Conservation (phyloP, 2,888 invertebrate species). For the Cylindroiulus punctatus region DNA sequence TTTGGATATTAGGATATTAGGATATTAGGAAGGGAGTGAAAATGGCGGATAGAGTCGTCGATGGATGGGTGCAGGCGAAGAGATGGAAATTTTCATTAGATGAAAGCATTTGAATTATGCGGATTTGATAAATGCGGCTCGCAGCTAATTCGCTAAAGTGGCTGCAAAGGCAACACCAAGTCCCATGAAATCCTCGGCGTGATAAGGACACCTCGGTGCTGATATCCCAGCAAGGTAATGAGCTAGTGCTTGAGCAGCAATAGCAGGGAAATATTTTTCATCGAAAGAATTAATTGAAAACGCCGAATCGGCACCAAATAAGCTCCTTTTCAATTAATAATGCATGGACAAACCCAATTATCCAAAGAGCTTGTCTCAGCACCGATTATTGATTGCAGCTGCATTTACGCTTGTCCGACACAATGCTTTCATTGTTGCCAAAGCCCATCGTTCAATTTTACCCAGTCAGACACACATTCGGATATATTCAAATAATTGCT, state of each 20-base stretch:
- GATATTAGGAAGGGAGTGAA: no score
- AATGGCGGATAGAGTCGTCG: no score
- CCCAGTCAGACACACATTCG: background rate
- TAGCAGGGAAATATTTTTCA: no score
- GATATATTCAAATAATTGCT: conserved; percentile 1
- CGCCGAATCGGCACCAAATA: background rate
- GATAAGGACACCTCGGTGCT: no score
- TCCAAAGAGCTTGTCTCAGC: conserved; percentile 1
- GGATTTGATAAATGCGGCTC: background rate
- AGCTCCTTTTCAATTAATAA: conserved; percentile 1
- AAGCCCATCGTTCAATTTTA: background rate
- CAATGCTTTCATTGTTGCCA: background rate
- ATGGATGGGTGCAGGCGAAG: no score
- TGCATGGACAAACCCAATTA: conserved; percentile 1
- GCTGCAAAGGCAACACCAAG: background rate
- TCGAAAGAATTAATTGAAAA: background rate
- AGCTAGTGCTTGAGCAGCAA: no score
- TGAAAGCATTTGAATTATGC: background rate
- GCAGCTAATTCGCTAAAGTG: background rate
- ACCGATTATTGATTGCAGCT: background rate
- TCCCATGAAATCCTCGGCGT: no score
- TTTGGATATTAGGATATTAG: no score
- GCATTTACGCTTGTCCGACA: background rate
- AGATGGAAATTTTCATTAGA: background rate
- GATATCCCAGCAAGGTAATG: no score